Percentiles rank a stretch among this genome's conserved stretches.
Conservation (phyloP, 2,888 invertebrate genomes). For the Gymnoscelis rufifasciata region DNA sequence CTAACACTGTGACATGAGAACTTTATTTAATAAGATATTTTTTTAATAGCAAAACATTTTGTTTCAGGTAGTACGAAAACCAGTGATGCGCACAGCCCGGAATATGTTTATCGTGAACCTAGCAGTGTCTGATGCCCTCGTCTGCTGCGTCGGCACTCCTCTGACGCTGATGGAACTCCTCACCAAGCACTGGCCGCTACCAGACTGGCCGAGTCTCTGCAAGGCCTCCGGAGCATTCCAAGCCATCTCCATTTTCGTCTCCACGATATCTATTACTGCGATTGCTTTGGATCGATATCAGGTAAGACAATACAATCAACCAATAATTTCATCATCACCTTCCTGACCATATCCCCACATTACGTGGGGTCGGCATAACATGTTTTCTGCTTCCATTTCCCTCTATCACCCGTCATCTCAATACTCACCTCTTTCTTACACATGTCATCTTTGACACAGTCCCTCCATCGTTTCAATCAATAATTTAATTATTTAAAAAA, state of each 20-base stretch:
- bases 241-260: constrained; percentile 94
- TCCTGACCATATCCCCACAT: neutral
- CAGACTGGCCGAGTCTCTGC: constrained; percentile 87
- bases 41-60: neutral
- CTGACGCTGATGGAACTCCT: constrained; percentile 92
- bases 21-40: too few species aligned
- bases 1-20: too few species aligned
- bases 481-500: too few species aligned
- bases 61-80: constrained; percentile 86
- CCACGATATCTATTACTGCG: constrained; percentile 95
- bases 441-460: too few species aligned
- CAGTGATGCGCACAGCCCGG: constrained; percentile 93
- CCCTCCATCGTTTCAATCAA: too few species aligned
- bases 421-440: too few species aligned
- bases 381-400: too few species aligned
- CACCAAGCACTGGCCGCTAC: constrained; percentile 92
- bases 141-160: constrained; percentile 94
- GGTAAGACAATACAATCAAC: constrained; percentile 71
- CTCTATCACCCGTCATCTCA: too few species aligned
- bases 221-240: constrained; percentile 92
- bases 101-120: constrained; percentile 95
- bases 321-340: too few species aligned
- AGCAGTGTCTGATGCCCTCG: constrained; percentile 89
- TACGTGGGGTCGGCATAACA: too few species aligned
- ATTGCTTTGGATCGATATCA: constrained; percentile 92